These are phyloP conservation scores for Picathartes gymnocephalus DNA, from an alignment of 2,113 vertebrate genomes.

Conservation along the genomic window DNA sequence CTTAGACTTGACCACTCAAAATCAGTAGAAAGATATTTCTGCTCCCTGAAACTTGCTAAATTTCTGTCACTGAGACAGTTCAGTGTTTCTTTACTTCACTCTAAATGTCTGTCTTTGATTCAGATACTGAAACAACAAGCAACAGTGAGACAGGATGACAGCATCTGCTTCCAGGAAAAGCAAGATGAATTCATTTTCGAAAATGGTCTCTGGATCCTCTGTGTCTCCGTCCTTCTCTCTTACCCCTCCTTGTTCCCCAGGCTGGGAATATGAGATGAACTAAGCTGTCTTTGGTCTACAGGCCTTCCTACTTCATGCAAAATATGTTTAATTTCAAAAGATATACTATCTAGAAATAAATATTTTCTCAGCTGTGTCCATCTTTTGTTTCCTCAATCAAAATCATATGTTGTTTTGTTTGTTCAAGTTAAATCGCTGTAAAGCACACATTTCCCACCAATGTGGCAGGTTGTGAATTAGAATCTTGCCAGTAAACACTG, in stretches of 20 bases:
- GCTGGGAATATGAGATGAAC: background rate
- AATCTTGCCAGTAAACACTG: background rate
- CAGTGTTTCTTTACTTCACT: background rate
- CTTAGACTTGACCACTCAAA: background rate
- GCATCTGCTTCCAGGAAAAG: background rate
- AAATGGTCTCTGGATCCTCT: background rate
- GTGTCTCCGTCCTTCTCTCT: background rate
- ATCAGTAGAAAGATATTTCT: background rate
- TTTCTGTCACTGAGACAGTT: background rate
- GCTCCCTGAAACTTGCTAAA: background rate
- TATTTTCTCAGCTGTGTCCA: constrained; percentile 12
- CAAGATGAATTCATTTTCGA: background rate
- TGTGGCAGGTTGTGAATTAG: background rate
- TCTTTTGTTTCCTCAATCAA: background rate
- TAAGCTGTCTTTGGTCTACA: background rate
- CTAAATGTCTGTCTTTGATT: background rate
- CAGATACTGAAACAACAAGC: background rate
- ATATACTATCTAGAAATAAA: background rate
- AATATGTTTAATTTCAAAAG: background rate
- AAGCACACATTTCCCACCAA: background rate
- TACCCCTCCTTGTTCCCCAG: background rate
- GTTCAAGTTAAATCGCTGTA: background rate
- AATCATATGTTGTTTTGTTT: background rate
- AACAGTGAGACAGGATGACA: background rate
- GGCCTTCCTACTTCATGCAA: background rate